A percentile compares a stretch with the other conserved stretches of the same genome.
phyloP scores from a whole-genome alignment of 2,888 invertebrate genomes.

The Euclidia mi region DNA sequence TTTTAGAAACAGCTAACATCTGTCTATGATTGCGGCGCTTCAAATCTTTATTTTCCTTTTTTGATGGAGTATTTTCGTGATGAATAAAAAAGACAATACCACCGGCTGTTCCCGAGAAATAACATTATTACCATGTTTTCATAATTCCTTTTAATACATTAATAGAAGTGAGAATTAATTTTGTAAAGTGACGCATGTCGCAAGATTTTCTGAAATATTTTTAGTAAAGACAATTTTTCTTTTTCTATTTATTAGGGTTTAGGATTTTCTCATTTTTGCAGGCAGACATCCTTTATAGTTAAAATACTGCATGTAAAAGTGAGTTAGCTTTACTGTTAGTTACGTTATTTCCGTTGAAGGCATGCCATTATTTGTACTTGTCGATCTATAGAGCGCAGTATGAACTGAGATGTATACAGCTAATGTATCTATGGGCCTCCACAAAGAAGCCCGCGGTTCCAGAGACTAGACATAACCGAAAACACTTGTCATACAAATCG shows the following conservation, averaged over 20 bases:
- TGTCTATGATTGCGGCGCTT: background rate
- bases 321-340: constrained; percentile 57
- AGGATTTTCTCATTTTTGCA: constrained; percentile 14
- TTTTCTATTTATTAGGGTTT: no score
- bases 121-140: no score
- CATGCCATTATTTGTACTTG: constrained; percentile 87
- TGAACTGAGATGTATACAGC: constrained; percentile 72
- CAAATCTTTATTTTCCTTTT: no score
- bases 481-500: constrained; percentile 80
- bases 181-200: no score
- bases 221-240: no score
- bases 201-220: no score
- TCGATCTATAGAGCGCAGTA: constrained; percentile 76
- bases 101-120: no score
- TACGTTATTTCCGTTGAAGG: constrained; percentile 75
- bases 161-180: no score
- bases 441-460: constrained; percentile 72
- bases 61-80: no score
- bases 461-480: constrained; percentile 83
- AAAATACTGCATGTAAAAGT: constrained; percentile 50
- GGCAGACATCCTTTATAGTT: constrained; percentile 23
- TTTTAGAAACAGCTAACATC: background rate
- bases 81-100: no score
- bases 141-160: no score
- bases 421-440: constrained; percentile 69